Percentiles rank a stretch among this genome's conserved stretches.
phyloP scores from a whole-genome alignment of 2,113 vertebrate species.

The Eublepharis macularius region DNA sequence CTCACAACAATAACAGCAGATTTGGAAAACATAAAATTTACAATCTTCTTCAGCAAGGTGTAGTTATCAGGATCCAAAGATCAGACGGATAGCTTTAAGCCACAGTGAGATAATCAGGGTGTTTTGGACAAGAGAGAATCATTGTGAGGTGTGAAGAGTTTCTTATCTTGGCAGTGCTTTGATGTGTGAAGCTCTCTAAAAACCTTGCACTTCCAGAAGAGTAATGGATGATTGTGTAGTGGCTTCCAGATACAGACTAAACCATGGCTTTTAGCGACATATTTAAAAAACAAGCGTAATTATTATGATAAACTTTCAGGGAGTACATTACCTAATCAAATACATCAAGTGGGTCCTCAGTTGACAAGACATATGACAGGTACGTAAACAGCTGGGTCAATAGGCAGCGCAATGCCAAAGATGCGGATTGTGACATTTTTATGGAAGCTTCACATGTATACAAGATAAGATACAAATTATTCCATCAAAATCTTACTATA shows the following conservation, averaged over 20 bases:
- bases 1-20: neutral
- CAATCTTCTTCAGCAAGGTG: neutral
- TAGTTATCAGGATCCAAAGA: conserved; percentile 1
- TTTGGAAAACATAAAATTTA: neutral
- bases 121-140: neutral
- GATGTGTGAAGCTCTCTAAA: conserved; percentile 4
- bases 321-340: too few species aligned
- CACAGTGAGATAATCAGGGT: neutral
- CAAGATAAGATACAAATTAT: too few species aligned
- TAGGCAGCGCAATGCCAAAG: too few species aligned
- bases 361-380: too few species aligned
- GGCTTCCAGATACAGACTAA: neutral
- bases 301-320: too few species aligned
- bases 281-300: too few species aligned
- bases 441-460: too few species aligned
- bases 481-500: too few species aligned
- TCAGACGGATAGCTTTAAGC: neutral
- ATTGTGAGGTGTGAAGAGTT: neutral
- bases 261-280: neutral
- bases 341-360: too few species aligned
- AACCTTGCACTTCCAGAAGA: neutral
- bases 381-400: too few species aligned
- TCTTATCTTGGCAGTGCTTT: conserved; percentile 10
- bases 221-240: neutral
- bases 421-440: too few species aligned